Evolutionary conservation across 2,797 vertebrate genomes (phyloP).

Genomic region (Melanotaenia pygmaea): DNA sequence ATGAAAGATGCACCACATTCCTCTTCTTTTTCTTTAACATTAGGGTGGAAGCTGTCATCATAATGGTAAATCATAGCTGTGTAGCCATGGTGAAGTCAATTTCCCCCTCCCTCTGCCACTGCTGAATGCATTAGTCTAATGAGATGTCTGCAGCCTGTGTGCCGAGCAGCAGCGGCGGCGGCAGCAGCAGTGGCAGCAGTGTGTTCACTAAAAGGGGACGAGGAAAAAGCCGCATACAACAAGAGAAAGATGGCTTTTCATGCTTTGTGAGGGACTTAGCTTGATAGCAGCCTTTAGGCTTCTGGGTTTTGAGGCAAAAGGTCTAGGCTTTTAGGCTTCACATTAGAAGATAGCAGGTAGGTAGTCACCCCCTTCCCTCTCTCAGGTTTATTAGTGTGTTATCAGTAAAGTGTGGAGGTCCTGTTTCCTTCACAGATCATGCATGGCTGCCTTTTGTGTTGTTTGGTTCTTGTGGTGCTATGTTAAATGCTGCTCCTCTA

Average conservation of each 20-base stretch:
- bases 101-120: constrained; percentile 83
- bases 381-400: constrained; percentile 62
- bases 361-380: constrained; percentile 30
- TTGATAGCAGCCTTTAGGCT: constrained; percentile 53
- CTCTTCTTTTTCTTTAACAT: constrained; percentile 33
- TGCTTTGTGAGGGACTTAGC: constrained; percentile 77
- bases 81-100: constrained; percentile 95
- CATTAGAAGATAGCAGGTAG: constrained; percentile 74
- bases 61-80: constrained; percentile 95
- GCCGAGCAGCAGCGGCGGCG: constrained; percentile 70
- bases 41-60: constrained; percentile 90
- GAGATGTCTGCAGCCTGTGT: constrained; percentile 92
- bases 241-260: constrained; percentile 84
- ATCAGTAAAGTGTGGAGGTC: constrained; percentile 65
- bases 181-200: constrained; percentile 29
- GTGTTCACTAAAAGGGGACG: constrained; percentile 68
- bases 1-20: constrained; percentile 11
- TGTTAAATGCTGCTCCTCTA: constrained; percentile 38
- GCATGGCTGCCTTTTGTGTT: constrained; percentile 75
- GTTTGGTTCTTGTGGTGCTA: constrained; percentile 50
- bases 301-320: constrained; percentile 61
- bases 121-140: constrained; percentile 98
- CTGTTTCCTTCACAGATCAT: constrained; percentile 60
- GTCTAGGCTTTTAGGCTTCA: constrained; percentile 60
- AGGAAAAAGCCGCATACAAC: constrained; percentile 68